Percentiles rank a stretch among this genome's conserved stretches.
These are phyloP conservation scores for Emys orbicularis DNA, from an alignment of 2,797 vertebrate genomes.

Conservation along the genomic window DNA sequence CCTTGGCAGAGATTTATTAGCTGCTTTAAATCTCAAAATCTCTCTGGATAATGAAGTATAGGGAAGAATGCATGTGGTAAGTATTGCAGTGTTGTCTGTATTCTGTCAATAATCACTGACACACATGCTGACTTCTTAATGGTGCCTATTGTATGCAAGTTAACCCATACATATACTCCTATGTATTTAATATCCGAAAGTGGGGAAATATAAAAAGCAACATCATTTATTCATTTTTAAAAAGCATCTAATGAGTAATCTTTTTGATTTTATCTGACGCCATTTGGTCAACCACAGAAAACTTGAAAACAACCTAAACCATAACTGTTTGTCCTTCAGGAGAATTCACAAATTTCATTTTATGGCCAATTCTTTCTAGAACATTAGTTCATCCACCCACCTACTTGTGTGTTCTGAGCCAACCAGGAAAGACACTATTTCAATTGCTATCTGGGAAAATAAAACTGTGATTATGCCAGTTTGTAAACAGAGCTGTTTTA, in stretches of 20 bases:
- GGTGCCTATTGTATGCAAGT: neutral
- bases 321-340: conserved; percentile 11
- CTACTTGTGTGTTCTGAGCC: conserved; percentile 9
- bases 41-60: neutral
- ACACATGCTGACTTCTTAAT: neutral
- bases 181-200: neutral
- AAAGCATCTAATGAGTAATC: neutral
- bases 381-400: conserved; percentile 36
- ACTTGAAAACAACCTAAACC: neutral
- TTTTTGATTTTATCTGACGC: neutral
- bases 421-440: conserved; percentile 30
- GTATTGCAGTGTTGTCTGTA: neutral
- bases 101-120: neutral
- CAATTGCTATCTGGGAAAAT: neutral
- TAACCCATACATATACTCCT: neutral
- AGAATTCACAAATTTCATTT: conserved; percentile 12
- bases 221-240: neutral
- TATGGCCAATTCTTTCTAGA: conserved; percentile 41
- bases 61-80: neutral
- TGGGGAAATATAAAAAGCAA: neutral
- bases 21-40: neutral
- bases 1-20: no score
- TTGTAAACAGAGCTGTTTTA: conserved; percentile 41
- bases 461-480: conserved; percentile 36
- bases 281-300: conserved; percentile 19